Base-by-base conservation (phyloP, 2,888 invertebrate genomes). In the Aphrophora alni region DNA sequence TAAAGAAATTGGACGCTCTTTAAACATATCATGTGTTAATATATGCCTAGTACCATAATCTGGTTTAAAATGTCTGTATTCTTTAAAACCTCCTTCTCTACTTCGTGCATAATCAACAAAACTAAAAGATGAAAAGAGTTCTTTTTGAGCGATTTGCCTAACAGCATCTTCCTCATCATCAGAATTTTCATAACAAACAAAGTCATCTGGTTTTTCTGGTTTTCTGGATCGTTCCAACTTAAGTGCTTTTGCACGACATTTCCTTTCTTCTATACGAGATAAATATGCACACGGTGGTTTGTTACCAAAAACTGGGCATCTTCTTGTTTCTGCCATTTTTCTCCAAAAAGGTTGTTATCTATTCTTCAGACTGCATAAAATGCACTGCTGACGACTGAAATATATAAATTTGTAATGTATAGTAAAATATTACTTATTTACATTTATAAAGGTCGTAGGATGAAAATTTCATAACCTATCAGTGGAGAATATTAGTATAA, bases 201-300 rank as follows among this genome's bases (percentile, higher is more conserved):
- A 97, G 89, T 97, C 97, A 87, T 97, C 96, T 0, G 95, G 95
- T 86, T 96, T 96, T 84, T 96, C 96, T 0, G 96, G 93, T 86
- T 95, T 95, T 69, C 95, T 89, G 84, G 93, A 93, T 85, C 94
- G 92, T 87, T 95, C 95, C 86, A 93, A 88, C 84, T 92, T 87
- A 77, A 88, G 86, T 75, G 92, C 92, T 87, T 91, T 92, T 5
- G 91, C 92, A 87, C 93, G 93, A 0, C 92, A 92, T 84, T 91
- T 90, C 82, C 95, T 91, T 85, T 96, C 95, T 85, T 95, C 94
- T 77, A 96, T 89, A 84, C 96, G 92, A 82, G 90, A 90, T 71
- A 90, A 90, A 85, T 92, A 90, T 82, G 95, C 94, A 87, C 95
- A 95, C n/a, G 95, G 92, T 76, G 96, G 95, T 87, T 92, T 92